phyloP scores from a whole-genome alignment of 2,113 vertebrate species.

The Oreotrochilus melanogaster region DNA sequence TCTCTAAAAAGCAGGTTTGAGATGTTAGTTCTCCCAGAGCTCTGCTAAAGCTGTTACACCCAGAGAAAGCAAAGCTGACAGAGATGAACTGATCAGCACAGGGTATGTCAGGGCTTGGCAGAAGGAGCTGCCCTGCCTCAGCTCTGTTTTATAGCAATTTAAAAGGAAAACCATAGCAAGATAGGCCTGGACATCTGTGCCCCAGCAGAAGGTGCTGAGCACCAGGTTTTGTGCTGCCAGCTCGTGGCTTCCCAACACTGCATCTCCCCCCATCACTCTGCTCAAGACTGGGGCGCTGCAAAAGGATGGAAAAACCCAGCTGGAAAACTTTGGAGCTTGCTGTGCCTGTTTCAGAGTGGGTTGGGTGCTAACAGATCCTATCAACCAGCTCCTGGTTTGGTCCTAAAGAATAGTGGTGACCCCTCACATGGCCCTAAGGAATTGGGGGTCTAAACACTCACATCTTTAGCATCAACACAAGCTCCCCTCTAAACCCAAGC shows the following conservation, averaged over 20 bases:
- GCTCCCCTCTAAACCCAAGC: not conserved
- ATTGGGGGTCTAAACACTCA: accelerated
- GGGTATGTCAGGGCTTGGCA: not conserved
- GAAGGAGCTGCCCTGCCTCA: not conserved
- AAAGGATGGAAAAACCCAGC: not conserved
- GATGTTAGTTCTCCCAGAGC: not conserved
- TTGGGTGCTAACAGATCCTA: not conserved
- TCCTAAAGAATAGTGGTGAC: not conserved
- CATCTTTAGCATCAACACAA: not conserved
- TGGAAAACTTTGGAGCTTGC: accelerated
- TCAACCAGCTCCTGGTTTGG: not conserved
- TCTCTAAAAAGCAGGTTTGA: not conserved
- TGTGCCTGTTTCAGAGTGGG: not conserved
- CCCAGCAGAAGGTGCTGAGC: not conserved
- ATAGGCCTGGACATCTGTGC: not conserved
- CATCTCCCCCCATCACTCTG: not conserved
- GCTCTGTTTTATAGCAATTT: not conserved
- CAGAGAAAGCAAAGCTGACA: not conserved
- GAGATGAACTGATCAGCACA: not conserved
- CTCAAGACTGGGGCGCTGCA: not conserved
- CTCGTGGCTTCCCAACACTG: accelerated
- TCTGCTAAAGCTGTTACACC: not conserved
- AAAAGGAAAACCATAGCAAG: not conserved
- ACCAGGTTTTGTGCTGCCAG: not conserved
- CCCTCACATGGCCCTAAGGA: not conserved